A percentile compares a stretch with the other conserved stretches of the same genome.
phyloP scores from a whole-genome alignment of 2,113 vertebrate species.

The Sinocyclocheilus grahami region DNA sequence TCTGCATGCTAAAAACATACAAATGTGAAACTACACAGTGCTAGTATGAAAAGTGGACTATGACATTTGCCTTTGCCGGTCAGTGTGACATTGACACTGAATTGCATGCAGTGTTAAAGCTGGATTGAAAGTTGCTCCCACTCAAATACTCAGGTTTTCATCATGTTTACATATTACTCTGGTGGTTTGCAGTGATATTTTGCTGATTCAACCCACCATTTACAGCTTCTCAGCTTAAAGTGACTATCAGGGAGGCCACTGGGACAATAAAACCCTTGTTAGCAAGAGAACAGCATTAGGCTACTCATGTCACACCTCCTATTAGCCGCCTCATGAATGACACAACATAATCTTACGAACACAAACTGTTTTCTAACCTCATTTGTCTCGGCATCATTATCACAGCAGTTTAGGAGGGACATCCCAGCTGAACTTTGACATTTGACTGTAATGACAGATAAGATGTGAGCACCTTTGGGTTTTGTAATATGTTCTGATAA shows the following conservation, averaged over 20 bases:
- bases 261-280: conserved; percentile 34
- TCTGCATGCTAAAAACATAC: background rate
- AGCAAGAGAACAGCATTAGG: conserved; percentile 30
- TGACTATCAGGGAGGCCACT: background rate
- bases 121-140: background rate
- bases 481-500: conserved; percentile 57
- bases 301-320: conserved; percentile 42
- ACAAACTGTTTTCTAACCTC: conserved; percentile 9
- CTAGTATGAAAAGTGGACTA: background rate
- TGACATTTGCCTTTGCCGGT: conserved; percentile 36
- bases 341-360: conserved; percentile 45
- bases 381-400: conserved; percentile 29
- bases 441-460: conserved; percentile 31
- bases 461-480: conserved; percentile 60
- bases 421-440: conserved; percentile 63
- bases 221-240: background rate
- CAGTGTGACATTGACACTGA: conserved; percentile 43
- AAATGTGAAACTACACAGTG: background rate
- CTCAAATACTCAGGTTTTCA: background rate
- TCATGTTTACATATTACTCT: background rate
- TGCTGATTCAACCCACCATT: conserved; percentile 30
- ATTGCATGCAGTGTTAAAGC: background rate
- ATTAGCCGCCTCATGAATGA: conserved; percentile 58
- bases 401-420: background rate
- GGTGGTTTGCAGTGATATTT: background rate